phyloP scores from a whole-genome alignment of 2,113 vertebrate genomes.

The Cottus gobio region DNA sequence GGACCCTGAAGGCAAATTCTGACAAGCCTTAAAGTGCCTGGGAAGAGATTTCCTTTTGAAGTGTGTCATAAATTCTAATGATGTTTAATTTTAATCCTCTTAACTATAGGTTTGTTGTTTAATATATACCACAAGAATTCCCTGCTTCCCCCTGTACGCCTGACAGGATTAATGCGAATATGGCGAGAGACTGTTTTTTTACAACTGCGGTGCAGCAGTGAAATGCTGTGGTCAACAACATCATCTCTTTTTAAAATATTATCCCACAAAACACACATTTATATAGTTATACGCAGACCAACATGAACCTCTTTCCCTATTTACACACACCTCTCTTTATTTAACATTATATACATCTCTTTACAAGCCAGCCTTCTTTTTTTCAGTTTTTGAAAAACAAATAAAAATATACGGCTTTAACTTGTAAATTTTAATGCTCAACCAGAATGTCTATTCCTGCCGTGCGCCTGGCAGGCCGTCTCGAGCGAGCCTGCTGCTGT shows the following conservation, averaged over 20 bases:
- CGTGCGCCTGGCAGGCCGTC: conserved; percentile 26
- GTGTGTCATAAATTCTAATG: conserved; percentile 80
- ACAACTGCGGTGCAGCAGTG: conserved; percentile 51
- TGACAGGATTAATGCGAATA: conserved; percentile 58
- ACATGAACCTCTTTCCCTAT: conserved; percentile 9
- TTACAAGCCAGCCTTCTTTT: background rate
- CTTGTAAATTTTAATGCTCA: conserved; percentile 42
- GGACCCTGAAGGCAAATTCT: conserved; percentile 70
- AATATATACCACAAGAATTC: conserved; percentile 73
- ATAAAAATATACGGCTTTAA: conserved; percentile 44
- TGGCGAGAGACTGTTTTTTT: conserved; percentile 45
- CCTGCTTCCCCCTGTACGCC: conserved; percentile 28
- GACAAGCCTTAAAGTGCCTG: conserved; percentile 64
- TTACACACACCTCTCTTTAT: conserved; percentile 25
- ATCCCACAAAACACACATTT: conserved; percentile 47
- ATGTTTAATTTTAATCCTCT: conserved; percentile 76
- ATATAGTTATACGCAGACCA: conserved; percentile 9
- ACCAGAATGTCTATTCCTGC: conserved; percentile 58
- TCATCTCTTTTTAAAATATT: conserved; percentile 36
- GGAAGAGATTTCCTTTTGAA: conserved; percentile 74
- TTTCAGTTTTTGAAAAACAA: conserved; percentile 32
- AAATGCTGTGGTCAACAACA: conserved; percentile 53
- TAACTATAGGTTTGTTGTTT: conserved; percentile 76
- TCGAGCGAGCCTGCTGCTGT: conserved; percentile 24
- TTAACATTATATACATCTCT: conserved; percentile 23